Evolutionary conservation across 1,140 invertebrate genomes (phyloP).

Genomic region (Chironomus tepperi): DNA sequence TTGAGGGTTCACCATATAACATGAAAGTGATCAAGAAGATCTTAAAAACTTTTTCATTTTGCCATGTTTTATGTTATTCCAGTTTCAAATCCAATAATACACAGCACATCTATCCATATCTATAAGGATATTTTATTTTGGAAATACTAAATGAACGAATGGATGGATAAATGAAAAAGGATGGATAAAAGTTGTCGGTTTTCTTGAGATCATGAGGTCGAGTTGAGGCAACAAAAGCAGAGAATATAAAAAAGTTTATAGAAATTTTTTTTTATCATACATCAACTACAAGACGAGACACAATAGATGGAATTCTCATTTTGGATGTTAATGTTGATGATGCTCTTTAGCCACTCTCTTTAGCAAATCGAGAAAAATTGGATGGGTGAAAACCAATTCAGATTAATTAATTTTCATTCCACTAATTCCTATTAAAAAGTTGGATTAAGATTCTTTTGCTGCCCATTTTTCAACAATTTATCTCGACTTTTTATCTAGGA

Average conservation of each 20-base stretch:
- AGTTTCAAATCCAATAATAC: too few species aligned
- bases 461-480: too few species aligned
- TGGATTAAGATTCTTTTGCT: too few species aligned
- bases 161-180: neutral
- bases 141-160: neutral
- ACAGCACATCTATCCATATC: too few species aligned
- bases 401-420: conserved; percentile 23
- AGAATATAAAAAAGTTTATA: neutral
- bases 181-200: conserved; percentile 6
- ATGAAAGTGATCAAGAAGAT: too few species aligned
- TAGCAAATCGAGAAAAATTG: neutral
- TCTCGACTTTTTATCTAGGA: too few species aligned
- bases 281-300: neutral
- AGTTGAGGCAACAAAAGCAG: neutral
- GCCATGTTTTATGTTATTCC: too few species aligned
- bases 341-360: neutral
- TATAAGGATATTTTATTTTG: too few species aligned
- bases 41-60: too few species aligned
- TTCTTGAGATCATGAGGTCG: neutral
- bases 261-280: conserved; percentile 3
- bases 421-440: neutral
- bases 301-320: neutral
- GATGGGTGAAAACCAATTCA: neutral
- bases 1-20: too few species aligned
- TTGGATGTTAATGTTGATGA: neutral